Conservation (phyloP, 1,140 invertebrate species). For the Hycleus cichorii region DNA sequence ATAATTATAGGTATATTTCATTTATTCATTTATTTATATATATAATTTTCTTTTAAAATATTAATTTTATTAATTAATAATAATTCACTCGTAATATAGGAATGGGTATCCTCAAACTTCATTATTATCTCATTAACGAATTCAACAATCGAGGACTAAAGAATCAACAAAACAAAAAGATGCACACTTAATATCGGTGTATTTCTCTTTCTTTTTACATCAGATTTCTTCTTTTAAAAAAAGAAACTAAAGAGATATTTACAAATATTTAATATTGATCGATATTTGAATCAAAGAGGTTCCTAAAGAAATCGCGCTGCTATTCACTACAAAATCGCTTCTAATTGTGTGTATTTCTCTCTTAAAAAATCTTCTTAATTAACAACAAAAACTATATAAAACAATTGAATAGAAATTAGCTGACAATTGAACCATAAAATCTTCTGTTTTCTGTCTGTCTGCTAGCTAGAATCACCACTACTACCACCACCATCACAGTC, state of each 20-base stretch:
- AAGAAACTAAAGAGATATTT: no score
- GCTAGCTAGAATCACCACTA: slow-evolving; percentile 11
- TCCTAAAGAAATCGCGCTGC: slow-evolving; percentile 8
- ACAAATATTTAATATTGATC: no score
- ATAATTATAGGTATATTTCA: slow-evolving; percentile 1
- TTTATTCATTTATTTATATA: no score
- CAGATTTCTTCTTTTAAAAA: no score
- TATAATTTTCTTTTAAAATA: no score
- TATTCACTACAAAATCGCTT: no score
- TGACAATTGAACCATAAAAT: no score
- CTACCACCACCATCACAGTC: no score
- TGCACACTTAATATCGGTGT: slow-evolving; percentile 9
- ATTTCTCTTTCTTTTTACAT: neutral
- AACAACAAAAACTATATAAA: slow-evolving; percentile 2
- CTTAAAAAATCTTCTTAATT: neutral
- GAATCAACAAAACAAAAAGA: neutral
- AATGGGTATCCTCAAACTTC: slow-evolving; percentile 24
- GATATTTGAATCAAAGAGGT: neutral
- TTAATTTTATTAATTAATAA: slow-evolving; percentile 7
- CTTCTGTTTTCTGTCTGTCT: neutral
- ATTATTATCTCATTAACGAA: neutral
- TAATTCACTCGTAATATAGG: slow-evolving; percentile 30
- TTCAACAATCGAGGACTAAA: slow-evolving; percentile 23
- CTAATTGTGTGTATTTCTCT: no score
- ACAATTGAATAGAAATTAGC: no score